Evolutionary conservation across 2,797 vertebrate species (phyloP), one percentile per base, ranked within the genome.

Genomic region (Gymnoscopelus braueri): DNA sequence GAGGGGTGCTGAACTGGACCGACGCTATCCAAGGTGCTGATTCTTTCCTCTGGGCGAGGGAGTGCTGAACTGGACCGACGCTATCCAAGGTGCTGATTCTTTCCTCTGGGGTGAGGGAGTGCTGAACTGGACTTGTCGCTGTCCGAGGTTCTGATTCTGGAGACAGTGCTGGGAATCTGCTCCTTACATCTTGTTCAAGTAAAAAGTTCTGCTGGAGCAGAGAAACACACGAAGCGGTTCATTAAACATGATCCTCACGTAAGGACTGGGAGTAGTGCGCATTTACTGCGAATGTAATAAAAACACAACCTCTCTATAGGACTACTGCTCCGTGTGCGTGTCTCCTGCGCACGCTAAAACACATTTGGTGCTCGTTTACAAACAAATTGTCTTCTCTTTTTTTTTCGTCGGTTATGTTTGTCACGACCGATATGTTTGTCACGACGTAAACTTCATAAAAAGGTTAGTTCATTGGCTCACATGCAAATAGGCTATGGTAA

Each of bases 1-100:
- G 60, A 59, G 60, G 77, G 52, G 29, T 74, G 29, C 65, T 32
- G 58, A 65, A 44, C 8, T 2, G 60, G 56, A 66, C 71, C 51
- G 86, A 85, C 81, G 84, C 89, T 92, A 82, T 91, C 89, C 87
- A 29, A 69, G 76, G 85, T 89, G 83, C 87, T 91, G 88, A 79
- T 2, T 63, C 80, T 82, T 74, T 70, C 58, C 55, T 7, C 66
- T 44, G 59, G 48, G 66, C 63, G 60, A 59, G 60, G 77, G 52
- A n/a, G 29, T 74, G 29, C 65, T 32, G 58, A 65, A 44, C 8
- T 2, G 60, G 56, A 66, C 71, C 51, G 86, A 85, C 81, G 84
- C 89, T 92, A 82, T 91, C 89, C 87, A 29, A 69, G 76, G 85
- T 89, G 82, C 87, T 91, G 88, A 79, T 2, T 63, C 80, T 82